These are phyloP conservation scores for Drosophila demipolita DNA, from an alignment of 2,888 invertebrate genomes.

Conservation along the genomic window DNA sequence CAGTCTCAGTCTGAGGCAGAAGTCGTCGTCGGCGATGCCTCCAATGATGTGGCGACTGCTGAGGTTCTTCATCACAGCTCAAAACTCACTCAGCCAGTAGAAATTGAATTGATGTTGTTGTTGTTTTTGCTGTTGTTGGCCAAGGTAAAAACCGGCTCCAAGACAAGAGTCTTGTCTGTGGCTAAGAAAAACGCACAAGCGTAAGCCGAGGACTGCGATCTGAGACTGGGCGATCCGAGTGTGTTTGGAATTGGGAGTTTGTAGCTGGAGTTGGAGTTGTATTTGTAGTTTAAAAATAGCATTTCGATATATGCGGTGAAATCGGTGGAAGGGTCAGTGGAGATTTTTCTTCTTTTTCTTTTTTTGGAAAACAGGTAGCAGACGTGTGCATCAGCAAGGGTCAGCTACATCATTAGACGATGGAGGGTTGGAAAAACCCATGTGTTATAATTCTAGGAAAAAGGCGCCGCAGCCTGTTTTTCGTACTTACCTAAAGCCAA, in stretches of 20 bases:
- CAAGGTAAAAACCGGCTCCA: slow-evolving; percentile 53
- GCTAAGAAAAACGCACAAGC: slow-evolving; percentile 39
- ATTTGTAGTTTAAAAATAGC: slow-evolving; percentile 68
- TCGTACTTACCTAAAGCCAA: slow-evolving; percentile 46
- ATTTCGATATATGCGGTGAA: slow-evolving; percentile 71
- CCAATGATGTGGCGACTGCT: slow-evolving; percentile 42
- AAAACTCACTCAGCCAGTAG: slow-evolving; percentile 76
- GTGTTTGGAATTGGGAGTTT: slow-evolving; percentile 17
- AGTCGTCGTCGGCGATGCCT: slow-evolving; percentile 57
- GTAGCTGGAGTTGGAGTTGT: slow-evolving; percentile 14
- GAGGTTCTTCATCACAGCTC: slow-evolving; percentile 65
- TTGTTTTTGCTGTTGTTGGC: slow-evolving; percentile 25
- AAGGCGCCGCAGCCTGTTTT: slow-evolving; percentile 35
- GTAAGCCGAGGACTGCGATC: slow-evolving; percentile 38
- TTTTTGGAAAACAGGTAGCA: slow-evolving; percentile 59
- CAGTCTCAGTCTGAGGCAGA: slow-evolving; percentile 17
- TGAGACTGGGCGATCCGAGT: slow-evolving; percentile 25
- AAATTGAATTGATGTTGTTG: slow-evolving; percentile 75
- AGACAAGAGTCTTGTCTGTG: slow-evolving; percentile 40
- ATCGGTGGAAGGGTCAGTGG: slow-evolving; percentile 37
- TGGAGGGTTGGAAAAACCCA: slow-evolving; percentile 61
- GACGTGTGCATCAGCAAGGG: slow-evolving; percentile 31
- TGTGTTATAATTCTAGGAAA: slow-evolving; percentile 40
- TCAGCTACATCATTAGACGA: slow-evolving; percentile 61
- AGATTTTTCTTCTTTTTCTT: background rate